Base-by-base conservation (phyloP, 2,797 vertebrate genomes). In the Rhynchotus rufescens region DNA sequence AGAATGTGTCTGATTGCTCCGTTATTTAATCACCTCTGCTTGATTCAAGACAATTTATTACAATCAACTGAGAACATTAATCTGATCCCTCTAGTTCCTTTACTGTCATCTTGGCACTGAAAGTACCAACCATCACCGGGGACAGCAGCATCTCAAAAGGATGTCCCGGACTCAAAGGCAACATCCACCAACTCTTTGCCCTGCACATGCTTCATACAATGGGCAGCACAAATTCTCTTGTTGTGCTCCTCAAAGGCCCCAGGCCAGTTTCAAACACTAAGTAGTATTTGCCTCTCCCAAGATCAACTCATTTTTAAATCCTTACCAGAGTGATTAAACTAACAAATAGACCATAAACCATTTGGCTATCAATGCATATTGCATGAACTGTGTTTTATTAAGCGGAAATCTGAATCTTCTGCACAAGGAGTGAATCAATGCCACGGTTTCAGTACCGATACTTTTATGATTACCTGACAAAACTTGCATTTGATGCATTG, bases 371-470 rank as follows among this genome's bases (percentile, higher is more conserved):
- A 52, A 25, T 32, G 32, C 69, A 10, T 36, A 5, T 19, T 17
- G 16, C 52, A 54, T 54, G 52, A 54, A 19, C 52, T n/a, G 19
- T 44, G 12, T 54, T 94, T 92, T 84, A 15, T 69, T 59, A 75
- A 85, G 69, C 54, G 49, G 49, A 36, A 72, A 80, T 25, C 72
- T 72, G 42, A 15, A 68, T 47, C 68, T 90, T 85, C 54, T 88
- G 67, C 36, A 74, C 72, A 91, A 67, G 40, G 54, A 83, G 73
- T 90, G 52, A 95, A 94, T 77, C 38, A 65, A 38, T 75, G 84
- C 76, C 61, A 66, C 30, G 23, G 90, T 91, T 94, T 90, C 81
- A 65, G 54, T 23, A 30, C 4, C 90, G 73, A 62, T 59, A 20
- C 72, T 91, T 61, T 79, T 91, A 38, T 7, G 65, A 72, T 54